Evolutionary conservation across 1,140 invertebrate species (phyloP), one percentile per base, ranked within the genome.

Genomic region (Neodiprion virginianus): DNA sequence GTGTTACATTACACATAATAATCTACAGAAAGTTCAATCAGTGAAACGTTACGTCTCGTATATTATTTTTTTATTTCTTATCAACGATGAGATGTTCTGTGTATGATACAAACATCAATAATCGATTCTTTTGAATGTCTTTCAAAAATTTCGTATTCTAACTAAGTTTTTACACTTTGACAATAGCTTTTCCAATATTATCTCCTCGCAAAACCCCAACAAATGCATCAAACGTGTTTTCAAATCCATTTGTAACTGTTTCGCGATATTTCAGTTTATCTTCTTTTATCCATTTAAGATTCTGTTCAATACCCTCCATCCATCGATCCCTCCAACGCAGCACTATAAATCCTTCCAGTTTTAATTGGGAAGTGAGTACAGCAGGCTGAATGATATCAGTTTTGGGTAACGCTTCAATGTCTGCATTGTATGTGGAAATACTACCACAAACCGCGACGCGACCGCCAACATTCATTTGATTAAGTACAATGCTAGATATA

Each of bases 161-260:
- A 40, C 28, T 40, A 5, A 40, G 5, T 40, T 40, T 40, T 83
- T 87, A 88, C 0, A 89, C 88, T 85, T 91, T 91, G 7, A 93
- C 90, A 61, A 92, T 80, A n/a, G 90, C 90, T 88, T 93, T 93
- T 49, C 92, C 92, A 2, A 86, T 90, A 81, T 92, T 93, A 76
- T 90, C 89, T 68, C 92, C 92, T 75, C 84, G 84, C 50, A 93
- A 84, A 47, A 93, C 87, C 48, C 89, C 91, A 47, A 91, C 88
- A 75, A 94, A 91, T 48, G 93, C 92, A 74, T 91, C 86, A 9
- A 92, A 91, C 90, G 93, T 92, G 76, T 93, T 93, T 76, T 93
- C 92, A 85, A 94, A 94, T 12, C 93, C 93, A 75, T 93, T 83
- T 7, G 90, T 91, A 0, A 92, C 77, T 71, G 92, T 92, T 83